Evolutionary conservation across 2,113 vertebrate genomes (phyloP).

Genomic region (Microtus ochrogaster): DNA sequence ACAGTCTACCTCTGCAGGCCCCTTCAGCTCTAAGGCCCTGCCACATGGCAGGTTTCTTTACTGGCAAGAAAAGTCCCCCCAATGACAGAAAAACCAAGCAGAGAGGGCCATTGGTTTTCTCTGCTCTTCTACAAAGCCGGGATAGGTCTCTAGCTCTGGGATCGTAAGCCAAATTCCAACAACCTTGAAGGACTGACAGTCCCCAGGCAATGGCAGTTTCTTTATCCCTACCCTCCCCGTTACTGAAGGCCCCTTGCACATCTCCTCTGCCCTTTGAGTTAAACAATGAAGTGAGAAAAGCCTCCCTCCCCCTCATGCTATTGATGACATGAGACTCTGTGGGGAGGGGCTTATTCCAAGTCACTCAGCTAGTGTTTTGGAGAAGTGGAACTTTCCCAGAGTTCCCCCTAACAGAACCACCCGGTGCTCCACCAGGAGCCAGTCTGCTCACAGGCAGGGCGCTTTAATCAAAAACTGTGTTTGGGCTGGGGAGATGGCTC

Average conservation of each 20-base stretch:
- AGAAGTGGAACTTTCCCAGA: neutral
- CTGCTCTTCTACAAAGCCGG: neutral
- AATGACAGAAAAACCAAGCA: conserved; percentile 16
- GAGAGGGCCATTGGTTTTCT: neutral
- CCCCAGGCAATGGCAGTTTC: neutral
- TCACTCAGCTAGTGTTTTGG: neutral
- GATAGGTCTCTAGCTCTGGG: neutral
- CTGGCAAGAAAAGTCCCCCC: neutral
- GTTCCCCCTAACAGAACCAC: neutral
- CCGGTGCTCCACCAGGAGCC: neutral
- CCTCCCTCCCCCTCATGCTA: neutral
- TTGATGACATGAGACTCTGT: neutral
- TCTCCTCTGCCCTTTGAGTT: neutral
- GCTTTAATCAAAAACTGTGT: neutral
- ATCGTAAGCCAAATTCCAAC: neutral
- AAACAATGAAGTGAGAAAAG: neutral
- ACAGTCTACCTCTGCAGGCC: neutral
- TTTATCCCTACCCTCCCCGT: neutral
- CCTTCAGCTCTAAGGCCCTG: neutral
- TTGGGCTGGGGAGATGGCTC: neutral
- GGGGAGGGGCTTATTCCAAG: neutral
- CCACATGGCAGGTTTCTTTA: neutral
- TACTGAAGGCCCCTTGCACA: neutral
- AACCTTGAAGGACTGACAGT: conserved; percentile 25
- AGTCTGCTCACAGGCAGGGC: neutral